These are phyloP conservation scores for Heliconius ismenius DNA, from an alignment of 2,888 invertebrate species.

Conservation along the genomic window DNA sequence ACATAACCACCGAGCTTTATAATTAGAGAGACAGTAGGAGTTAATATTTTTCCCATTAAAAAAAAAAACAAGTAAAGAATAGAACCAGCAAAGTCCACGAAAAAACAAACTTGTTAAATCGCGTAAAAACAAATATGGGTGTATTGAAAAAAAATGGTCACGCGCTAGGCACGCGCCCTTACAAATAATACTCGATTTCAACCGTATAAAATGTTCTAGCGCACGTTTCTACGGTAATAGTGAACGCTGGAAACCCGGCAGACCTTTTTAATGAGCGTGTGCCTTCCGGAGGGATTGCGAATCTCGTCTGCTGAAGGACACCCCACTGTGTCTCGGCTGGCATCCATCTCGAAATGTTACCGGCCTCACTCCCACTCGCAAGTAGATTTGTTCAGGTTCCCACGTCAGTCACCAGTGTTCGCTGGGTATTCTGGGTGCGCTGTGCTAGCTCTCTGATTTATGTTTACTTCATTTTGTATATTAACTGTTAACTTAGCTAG, in stretches of 20 bases:
- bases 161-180: slow-evolving; percentile 58
- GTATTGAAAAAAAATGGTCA: slow-evolving; percentile 51
- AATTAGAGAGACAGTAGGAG: not conserved
- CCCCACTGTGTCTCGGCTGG: slow-evolving; percentile 42
- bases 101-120: slow-evolving; percentile 72
- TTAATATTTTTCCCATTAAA: not conserved
- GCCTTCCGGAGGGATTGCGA: slow-evolving; percentile 56
- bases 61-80: no score
- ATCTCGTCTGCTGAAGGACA: slow-evolving; percentile 54
- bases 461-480: not conserved
- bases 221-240: slow-evolving; percentile 44
- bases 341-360: slow-evolving; percentile 40
- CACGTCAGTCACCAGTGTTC: slow-evolving; percentile 1
- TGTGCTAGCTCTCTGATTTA: not conserved
- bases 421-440: not conserved
- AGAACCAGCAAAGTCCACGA: slow-evolving; percentile 17
- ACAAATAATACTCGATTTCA: slow-evolving; percentile 55
- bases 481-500: not conserved
- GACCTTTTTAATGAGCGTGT: slow-evolving; percentile 69
- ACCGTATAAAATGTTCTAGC: slow-evolving; percentile 50
- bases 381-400: slow-evolving; percentile 27
- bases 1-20: not conserved
- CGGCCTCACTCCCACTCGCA: slow-evolving; percentile 33
- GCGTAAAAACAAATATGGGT: slow-evolving; percentile 74
- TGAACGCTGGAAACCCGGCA: slow-evolving; percentile 59